Conservation (phyloP, 2,888 invertebrate genomes). For the Prenolepis imparis region DNA sequence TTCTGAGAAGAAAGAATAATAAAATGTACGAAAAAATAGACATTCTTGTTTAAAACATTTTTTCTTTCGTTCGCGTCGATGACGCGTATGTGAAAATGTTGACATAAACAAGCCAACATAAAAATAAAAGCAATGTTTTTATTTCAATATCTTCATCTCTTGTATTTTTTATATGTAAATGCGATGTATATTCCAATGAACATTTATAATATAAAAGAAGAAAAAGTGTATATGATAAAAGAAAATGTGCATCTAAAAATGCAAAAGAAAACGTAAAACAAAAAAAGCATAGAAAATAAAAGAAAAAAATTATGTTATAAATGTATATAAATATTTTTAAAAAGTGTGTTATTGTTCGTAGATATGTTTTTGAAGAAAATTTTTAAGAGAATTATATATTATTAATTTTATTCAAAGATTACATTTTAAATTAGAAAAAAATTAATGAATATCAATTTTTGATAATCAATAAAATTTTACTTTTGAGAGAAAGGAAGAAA, state of each 20-base stretch:
- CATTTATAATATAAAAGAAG: conserved; percentile 2
- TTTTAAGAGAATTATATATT: not conserved
- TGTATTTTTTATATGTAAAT: not conserved
- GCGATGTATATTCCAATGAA: not conserved
- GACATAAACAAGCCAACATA: not conserved
- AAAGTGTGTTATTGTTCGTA: not conserved
- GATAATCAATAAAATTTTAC: not conserved
- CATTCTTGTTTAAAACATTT: conserved; percentile 11
- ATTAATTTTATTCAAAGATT: not conserved
- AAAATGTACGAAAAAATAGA: conserved; percentile 18
- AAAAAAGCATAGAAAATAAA: not conserved
- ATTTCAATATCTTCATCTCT: not conserved
- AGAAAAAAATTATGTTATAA: not conserved
- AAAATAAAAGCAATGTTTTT: not conserved
- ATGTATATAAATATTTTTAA: not conserved
- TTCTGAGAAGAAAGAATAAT: not conserved
- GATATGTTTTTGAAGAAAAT: not conserved
- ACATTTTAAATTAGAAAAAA: conserved; percentile 1
- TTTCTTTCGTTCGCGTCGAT: not conserved
- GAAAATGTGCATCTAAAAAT: not conserved
- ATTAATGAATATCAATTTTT: not conserved
- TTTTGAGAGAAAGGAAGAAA: not conserved
- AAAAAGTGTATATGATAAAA: not conserved
- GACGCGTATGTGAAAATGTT: not conserved
- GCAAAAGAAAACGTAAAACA: not conserved